Evolutionary conservation across 2,888 invertebrate genomes (phyloP).

Genomic region (Ophion costatus): DNA sequence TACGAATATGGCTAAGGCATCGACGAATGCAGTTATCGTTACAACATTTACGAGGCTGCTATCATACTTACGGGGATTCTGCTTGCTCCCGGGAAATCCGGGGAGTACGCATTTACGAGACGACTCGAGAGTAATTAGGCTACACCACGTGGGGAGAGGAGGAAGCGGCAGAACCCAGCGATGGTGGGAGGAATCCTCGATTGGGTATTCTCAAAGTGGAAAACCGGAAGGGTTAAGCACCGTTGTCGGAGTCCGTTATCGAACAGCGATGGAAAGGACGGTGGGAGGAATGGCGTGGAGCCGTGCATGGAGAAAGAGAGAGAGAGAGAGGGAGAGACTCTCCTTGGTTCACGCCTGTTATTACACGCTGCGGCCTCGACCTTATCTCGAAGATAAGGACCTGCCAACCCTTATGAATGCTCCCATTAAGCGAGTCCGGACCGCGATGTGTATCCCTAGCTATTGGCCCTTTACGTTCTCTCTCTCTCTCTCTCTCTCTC

Average conservation of each 20-base stretch:
- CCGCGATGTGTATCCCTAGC: slow-evolving; percentile 65
- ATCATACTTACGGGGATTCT: slow-evolving; percentile 46
- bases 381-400: slow-evolving; percentile 79
- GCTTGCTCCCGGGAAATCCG: slow-evolving; percentile 21
- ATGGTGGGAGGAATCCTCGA: slow-evolving; percentile 11
- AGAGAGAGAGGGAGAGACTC: slow-evolving; percentile 18
- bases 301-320: not conserved
- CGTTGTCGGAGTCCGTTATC: slow-evolving; percentile 73
- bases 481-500: slow-evolving; percentile 50
- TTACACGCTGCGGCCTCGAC: slow-evolving; percentile 68
- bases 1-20: not conserved
- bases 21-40: slow-evolving; percentile 16
- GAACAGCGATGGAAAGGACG: slow-evolving; percentile 71
- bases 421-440: slow-evolving; percentile 73
- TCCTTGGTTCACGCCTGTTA: slow-evolving; percentile 56
- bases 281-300: not conserved
- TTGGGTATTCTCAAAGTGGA: slow-evolving; percentile 54
- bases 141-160: not conserved
- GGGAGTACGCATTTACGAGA: slow-evolving; percentile 48
- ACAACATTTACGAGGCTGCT: slow-evolving; percentile 45
- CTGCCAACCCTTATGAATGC: slow-evolving; percentile 80
- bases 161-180: not conserved
- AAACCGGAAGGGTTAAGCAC: slow-evolving; percentile 74
- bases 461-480: slow-evolving; percentile 1
- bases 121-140: slow-evolving; percentile 65